Conservation (phyloP, 2,888 invertebrate genomes). For the Rhagonycha fulva region DNA sequence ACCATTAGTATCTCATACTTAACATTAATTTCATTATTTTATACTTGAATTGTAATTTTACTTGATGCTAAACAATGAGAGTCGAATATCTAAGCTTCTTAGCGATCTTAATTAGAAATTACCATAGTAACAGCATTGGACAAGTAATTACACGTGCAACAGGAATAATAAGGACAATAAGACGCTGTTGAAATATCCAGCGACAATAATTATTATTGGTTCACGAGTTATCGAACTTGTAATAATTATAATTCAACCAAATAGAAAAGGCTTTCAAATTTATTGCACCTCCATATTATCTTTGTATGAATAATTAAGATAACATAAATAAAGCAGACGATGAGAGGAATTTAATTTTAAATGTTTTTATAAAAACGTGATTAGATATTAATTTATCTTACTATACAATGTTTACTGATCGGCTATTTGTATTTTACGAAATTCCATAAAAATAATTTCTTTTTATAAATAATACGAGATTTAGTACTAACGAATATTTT, state of each 20-base stretch:
- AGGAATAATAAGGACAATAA: slow-evolving; percentile 37
- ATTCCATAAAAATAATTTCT: slow-evolving; percentile 8
- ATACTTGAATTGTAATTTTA: background rate
- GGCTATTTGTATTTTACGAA: slow-evolving; percentile 9
- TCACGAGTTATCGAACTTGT: slow-evolving; percentile 30
- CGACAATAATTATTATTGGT: slow-evolving; percentile 36
- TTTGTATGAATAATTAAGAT: slow-evolving; percentile 7
- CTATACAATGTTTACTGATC: background rate
- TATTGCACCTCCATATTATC: slow-evolving; percentile 7
- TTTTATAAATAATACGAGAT: background rate
- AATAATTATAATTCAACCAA: background rate
- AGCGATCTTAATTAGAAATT: slow-evolving; percentile 44
- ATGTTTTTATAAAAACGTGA: background rate
- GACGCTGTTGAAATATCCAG: slow-evolving; percentile 37
- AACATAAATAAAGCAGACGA: background rate
- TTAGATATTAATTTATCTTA: background rate
- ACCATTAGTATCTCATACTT: background rate
- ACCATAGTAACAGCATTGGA: slow-evolving; percentile 43
- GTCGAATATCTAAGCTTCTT: slow-evolving; percentile 34
- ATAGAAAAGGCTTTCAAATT: slow-evolving; percentile 11
- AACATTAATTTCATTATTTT: background rate
- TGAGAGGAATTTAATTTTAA: background rate
- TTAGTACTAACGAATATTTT: slow-evolving; percentile 29
- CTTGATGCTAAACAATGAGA: slow-evolving; percentile 12
- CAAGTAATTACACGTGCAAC: slow-evolving; percentile 39